Base-by-base conservation (phyloP, 2,113 vertebrate genomes). In the Leptodactylus fuscus region DNA sequence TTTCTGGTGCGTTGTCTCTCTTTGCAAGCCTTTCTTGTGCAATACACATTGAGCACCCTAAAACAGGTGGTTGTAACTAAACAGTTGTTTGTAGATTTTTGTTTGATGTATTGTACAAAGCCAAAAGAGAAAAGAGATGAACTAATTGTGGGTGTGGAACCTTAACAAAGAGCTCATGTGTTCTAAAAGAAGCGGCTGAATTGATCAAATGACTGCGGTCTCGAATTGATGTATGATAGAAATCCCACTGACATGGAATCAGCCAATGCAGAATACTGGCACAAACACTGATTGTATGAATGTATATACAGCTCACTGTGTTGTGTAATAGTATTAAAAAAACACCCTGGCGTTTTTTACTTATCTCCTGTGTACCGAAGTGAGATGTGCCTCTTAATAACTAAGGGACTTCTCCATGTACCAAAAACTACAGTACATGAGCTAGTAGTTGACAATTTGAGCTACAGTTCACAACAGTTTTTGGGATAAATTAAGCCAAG, bases 101-200 rank as follows among this genome's bases (percentile, higher is more conserved):
- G 9, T 87, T 71, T 83, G 60, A 34, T 58, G n/a, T 82, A n/a
- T 27, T 78, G 2, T 16, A 10, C 82, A 0, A 74, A 22, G 13
- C 62, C 46, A 73, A 78, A 81, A 81, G 41, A 34, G 10, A 24
- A 29, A 41, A 73, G 81, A 85, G 51, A 79, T 88, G 75, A 87
- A 65, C n/a, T 86, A 82, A 51, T 77, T 81, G 88, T 87, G 88
- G 88, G 89, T 89, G 87, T 41, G 70, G 86, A 36, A 15, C 49
- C 73, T 0, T 85, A 65, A 29, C 24, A 88, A 81, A 74, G 85
- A 27, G 81, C 55, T 89, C 51, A 71, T 89, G 77, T 67, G 24
- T 75, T 48, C 24, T 75, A 55, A 36, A 80, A 89, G 87, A 65
- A 34, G 18, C 15, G 5, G 18, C 9, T 76, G 87, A 87, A 88